These are phyloP conservation scores for Cryptoprocta ferox DNA, from an alignment of 2,797 vertebrate species.

Conservation along the genomic window DNA sequence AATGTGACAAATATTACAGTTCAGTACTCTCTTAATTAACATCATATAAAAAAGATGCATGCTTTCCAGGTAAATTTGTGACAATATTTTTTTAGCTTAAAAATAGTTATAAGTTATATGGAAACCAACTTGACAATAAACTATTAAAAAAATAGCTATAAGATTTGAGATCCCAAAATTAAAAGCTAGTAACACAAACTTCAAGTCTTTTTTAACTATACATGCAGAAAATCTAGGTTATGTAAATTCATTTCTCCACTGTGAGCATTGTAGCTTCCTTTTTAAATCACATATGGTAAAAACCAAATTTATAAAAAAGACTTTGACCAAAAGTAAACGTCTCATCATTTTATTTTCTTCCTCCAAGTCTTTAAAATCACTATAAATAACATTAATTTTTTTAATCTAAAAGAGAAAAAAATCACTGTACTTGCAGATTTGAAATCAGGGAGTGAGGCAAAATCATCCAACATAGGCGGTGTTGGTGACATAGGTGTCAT, in stretches of 20 bases:
- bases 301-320: not conserved
- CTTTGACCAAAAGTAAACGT: conserved; percentile 25
- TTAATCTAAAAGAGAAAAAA: not conserved
- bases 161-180: not conserved
- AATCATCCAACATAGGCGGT: not conserved
- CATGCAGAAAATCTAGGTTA: not conserved
- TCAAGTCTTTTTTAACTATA: not conserved
- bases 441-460: not conserved
- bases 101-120: conserved; percentile 35
- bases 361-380: not conserved
- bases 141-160: not conserved
- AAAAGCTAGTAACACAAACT: conserved; percentile 31
- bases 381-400: not conserved
- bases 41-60: not conserved
- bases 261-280: not conserved
- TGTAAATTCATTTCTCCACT: not conserved
- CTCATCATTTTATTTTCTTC: not conserved
- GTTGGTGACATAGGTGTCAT: too few relatives aligned
- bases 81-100: not conserved
- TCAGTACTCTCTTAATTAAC: not conserved
- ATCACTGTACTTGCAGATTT: not conserved
- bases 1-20: not conserved
- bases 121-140: too few relatives aligned
- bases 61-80: not conserved
- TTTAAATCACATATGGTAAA: not conserved